Percentiles rank a stretch among this genome's conserved stretches.
Conservation (phyloP, 23 tunicate species). For the Trididemnum miniatum region DNA sequence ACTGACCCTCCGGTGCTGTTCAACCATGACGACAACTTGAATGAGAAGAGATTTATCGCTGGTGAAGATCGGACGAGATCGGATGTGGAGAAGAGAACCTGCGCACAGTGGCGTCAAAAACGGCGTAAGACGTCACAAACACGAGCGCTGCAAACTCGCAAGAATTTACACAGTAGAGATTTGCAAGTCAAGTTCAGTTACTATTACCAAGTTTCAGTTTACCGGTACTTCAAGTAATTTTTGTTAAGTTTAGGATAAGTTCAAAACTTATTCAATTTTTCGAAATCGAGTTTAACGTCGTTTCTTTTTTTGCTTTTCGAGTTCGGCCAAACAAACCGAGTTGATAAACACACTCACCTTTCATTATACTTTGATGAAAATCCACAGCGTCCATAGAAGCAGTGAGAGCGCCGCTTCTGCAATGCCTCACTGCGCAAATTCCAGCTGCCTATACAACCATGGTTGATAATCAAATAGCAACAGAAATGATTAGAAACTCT, state of each 20-base stretch:
- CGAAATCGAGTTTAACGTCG: no score
- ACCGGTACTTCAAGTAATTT: no score
- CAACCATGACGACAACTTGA: constrained; percentile 83
- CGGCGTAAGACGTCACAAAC: no score
- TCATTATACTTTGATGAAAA: constrained; percentile 63
- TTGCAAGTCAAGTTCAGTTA: no score
- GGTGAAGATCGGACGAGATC: constrained; percentile 78
- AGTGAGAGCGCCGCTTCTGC: constrained; percentile 75
- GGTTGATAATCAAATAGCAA: not conserved
- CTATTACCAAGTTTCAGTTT: no score
- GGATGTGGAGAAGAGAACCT: constrained; percentile 70
- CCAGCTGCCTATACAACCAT: constrained; percentile 69
- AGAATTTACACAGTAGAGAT: no score
- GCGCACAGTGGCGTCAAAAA: not conserved
- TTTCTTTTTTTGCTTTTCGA: no score
- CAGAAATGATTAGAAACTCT: no score
- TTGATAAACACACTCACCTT: constrained; percentile 43
- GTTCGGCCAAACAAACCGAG: no score
- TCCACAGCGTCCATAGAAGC: constrained; percentile 94
- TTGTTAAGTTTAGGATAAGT: no score
- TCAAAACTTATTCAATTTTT: no score
- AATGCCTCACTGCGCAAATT: constrained; percentile 83
- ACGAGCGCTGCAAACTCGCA: no score
- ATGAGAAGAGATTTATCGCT: constrained; percentile 72
- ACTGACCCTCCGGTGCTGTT: not conserved